Evolutionary conservation across 2,113 vertebrate genomes (phyloP), one percentile per base, ranked within the genome.

Genomic region (Chrysochloris asiatica): DNA sequence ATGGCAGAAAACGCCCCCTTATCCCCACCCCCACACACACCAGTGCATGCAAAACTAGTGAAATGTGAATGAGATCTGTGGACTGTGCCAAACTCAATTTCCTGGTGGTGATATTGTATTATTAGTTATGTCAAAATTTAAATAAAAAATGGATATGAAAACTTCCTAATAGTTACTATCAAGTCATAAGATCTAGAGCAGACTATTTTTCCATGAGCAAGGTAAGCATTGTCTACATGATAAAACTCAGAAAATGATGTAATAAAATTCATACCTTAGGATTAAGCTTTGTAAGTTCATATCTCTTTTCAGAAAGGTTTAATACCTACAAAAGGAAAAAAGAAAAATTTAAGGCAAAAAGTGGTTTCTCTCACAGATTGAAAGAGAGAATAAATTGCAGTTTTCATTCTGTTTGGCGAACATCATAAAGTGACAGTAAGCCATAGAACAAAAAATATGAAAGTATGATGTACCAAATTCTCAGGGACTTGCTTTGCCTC

Each of bases 221-320:
- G 67, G 4, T 8, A 43, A 3, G 3, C 26, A 1, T 8, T 4
- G 0, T 5, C 10, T 22, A 50, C 41, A 19, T 13, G 22, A 47
- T 12, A 75, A 50, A 79, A 67, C 3, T 19, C 19, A 69, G n/a
- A 50, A 26, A 0, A 41, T 1, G 6, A 36, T 16, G 7, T 41
- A 78, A 73, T 9, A 87, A 38, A 86, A 61, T 11, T 1, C 65
- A 12, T 98, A 99, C 99, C 99, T 99, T 99, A 24, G 99, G 98
- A 95, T 99, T 99, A 97, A 99, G 99, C 97, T 98, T 99, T 1
- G 98, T 96, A 83, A 99, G 99, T 69, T 99, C 99, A 13, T 98
- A 98, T 84, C 98, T 98, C 97, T 98, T 99, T 95, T 99, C 99
- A 4, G 99, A 99, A 94, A 99, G 98, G 96, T 99, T 99, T 95